phyloP scores from a whole-genome alignment of 2,797 vertebrate species.

The Limnodromus scolopaceus region DNA sequence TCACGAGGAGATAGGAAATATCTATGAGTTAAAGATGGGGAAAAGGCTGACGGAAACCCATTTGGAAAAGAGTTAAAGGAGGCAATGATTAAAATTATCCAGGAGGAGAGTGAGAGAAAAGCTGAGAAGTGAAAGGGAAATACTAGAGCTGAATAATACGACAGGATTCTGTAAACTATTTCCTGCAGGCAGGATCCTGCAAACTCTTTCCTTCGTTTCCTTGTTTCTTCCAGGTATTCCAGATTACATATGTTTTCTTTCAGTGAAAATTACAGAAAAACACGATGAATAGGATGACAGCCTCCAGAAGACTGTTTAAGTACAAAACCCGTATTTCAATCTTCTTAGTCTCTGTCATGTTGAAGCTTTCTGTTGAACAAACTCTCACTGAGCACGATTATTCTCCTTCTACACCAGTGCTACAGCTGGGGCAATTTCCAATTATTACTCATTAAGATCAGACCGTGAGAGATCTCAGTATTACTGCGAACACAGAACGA shows the following conservation, averaged over 20 bases:
- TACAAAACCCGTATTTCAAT: neutral
- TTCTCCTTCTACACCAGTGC: neutral
- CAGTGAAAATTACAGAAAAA: neutral
- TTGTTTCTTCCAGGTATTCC: neutral
- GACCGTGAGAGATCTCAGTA: neutral
- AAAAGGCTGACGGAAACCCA: neutral
- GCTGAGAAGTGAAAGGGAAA: neutral
- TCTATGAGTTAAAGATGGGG: neutral
- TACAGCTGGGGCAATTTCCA: neutral
- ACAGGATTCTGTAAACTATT: neutral
- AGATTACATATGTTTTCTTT: neutral
- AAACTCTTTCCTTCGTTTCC: neutral
- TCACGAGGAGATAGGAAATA: neutral
- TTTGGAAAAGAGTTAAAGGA: neutral
- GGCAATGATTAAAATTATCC: neutral
- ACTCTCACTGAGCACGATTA: neutral
- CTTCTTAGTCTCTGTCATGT: neutral
- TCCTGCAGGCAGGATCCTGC: neutral
- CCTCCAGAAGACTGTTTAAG: neutral
- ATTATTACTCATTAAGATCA: neutral
- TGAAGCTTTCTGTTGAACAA: neutral
- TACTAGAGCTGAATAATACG: too few relatives aligned
- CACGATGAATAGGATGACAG: neutral
- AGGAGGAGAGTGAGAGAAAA: neutral
- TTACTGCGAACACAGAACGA: rapidly evolving